Evolutionary conservation across 2,797 vertebrate genomes (phyloP), one percentile per base, ranked within the genome.

Genomic region (Arnoldichthys spilopterus): DNA sequence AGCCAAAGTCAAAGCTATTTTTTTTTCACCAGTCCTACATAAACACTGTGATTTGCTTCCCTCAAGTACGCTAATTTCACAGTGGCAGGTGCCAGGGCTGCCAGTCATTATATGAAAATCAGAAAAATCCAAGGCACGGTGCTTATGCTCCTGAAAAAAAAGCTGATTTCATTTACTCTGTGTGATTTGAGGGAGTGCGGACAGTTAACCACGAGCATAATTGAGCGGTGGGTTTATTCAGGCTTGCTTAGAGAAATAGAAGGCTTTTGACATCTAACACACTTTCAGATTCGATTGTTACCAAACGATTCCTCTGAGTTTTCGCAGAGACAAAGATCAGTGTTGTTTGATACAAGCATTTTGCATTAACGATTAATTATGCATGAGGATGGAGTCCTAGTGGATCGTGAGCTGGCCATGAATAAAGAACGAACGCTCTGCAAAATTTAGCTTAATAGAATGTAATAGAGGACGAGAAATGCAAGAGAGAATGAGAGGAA

Each of bases 41-140:
- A 86, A 92, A 91, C 89, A 91, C 90, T 91, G 85, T 88, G 91
- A 90, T 91, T 90, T 89, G 86, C 91, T 91, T 88, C 86, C 89
- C 83, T 69, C 28, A 86, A 86, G 88, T 88, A 84, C 87, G 85
- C 87, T 91, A 90, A 90, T 92, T 91, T 90, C 88, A 91, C 87
- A 86, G 85, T 86, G 84, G 86, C 90, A 92, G 90, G 89, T 92
- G 90, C 86, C 91, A 90, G 82, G 87, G 86, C 89, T 91, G 90
- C 85, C 88, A 90, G 86, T 89, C 90, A 91, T 91, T 89, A 91
- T 84, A 87, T 82, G 87, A 88, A 90, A 91, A 90, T 89, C 87
- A 86, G 85, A 85, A 87, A 88, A 90, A 91, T 86, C 87, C 87
- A 84, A 88, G 86, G 83, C 86, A 81, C 83, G 71, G 81, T 80